A percentile compares a stretch with the other conserved stretches of the same genome.
Evolutionary conservation across 2,888 invertebrate species (phyloP).

Genomic region (Sphaeridia pumilis): DNA sequence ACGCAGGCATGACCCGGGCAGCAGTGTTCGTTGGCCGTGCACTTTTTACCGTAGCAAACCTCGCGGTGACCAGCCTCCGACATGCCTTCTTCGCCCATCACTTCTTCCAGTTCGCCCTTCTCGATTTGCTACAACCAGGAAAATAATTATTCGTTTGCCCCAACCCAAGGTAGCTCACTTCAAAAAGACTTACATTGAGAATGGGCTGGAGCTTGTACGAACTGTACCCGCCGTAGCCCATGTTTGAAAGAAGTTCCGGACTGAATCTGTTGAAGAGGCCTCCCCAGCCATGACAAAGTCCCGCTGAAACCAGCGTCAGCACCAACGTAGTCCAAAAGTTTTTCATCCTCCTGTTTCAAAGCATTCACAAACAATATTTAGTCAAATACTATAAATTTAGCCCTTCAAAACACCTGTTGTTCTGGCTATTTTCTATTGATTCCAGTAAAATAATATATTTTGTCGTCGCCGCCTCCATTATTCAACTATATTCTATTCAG

Average conservation of each 20-base stretch:
- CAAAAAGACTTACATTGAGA: conserved; percentile 29
- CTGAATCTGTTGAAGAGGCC: conserved; percentile 75
- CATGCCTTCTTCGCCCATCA: conserved; percentile 39
- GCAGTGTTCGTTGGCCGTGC: conserved; percentile 67
- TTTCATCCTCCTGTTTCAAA: too few species aligned
- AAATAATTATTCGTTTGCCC: too few species aligned
- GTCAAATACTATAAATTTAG: too few species aligned
- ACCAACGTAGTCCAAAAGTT: conserved; percentile 22
- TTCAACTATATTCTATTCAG: too few species aligned
- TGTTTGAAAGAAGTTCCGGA: conserved; percentile 69
- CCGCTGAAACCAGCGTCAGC: conserved; percentile 22
- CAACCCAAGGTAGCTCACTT: too few species aligned
- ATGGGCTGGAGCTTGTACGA: conserved; percentile 41
- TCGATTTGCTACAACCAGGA: conserved; percentile 36
- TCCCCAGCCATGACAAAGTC: conserved; percentile 34
- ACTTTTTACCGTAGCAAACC: conserved; percentile 59
- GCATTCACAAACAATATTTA: too few species aligned
- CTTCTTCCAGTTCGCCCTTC: conserved; percentile 37
- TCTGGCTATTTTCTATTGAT: too few species aligned
- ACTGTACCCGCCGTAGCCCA: conserved; percentile 61
- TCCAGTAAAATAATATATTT: too few species aligned
- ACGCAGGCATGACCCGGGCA: conserved; percentile 70
- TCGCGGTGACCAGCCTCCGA: conserved; percentile 47
- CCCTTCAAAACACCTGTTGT: too few species aligned
- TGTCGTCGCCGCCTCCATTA: too few species aligned